Percentiles rank a stretch among this genome's conserved stretches.
Evolutionary conservation across 2,113 vertebrate species (phyloP).

Genomic region (Eulemur rufifrons): DNA sequence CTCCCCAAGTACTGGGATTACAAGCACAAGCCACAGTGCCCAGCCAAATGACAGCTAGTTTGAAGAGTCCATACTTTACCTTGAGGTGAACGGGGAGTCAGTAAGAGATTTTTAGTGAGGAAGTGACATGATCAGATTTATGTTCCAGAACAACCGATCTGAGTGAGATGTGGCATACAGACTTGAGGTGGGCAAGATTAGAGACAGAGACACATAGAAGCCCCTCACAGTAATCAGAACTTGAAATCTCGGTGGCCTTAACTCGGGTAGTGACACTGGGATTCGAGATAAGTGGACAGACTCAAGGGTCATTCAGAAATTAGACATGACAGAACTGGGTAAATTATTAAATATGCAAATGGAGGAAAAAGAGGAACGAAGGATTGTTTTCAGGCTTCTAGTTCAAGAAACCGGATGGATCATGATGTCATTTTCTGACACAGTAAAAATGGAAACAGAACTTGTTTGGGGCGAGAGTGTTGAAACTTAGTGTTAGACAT

Average conservation of each 20-base stretch:
- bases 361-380: not conserved
- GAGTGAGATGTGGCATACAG: not conserved
- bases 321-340: not conserved
- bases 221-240: not conserved
- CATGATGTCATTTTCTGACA: not conserved
- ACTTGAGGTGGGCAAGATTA: not conserved
- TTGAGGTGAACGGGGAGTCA: not conserved
- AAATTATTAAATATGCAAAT: not conserved
- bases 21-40: too few relatives aligned
- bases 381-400: not conserved
- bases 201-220: not conserved
- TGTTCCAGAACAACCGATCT: not conserved
- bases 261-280: not conserved
- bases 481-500: not conserved
- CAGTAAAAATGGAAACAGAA: not conserved
- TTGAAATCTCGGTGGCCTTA: not conserved
- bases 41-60: too few relatives aligned
- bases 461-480: not conserved
- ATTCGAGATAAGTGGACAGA: not conserved
- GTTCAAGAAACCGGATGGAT: not conserved
- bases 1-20: too few relatives aligned
- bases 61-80: not conserved
- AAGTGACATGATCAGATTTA: not conserved
- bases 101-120: not conserved
- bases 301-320: not conserved